These are phyloP conservation scores for Neoascia interrupta DNA, from an alignment of 2,888 invertebrate species.

Conservation along the genomic window DNA sequence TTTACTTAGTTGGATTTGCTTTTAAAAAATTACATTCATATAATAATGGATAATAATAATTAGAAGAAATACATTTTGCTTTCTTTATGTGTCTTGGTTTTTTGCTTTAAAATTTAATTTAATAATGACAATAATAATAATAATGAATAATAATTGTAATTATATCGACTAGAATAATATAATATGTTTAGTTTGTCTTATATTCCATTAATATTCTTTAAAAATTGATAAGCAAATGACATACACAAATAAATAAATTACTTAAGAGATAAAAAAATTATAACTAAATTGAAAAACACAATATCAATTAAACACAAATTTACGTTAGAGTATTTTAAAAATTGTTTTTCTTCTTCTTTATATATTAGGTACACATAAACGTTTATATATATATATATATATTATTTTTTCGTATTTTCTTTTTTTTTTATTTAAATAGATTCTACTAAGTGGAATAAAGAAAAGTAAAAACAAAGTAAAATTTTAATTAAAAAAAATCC, in stretches of 20 bases:
- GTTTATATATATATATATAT: conserved; percentile 54
- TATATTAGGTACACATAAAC: conserved; percentile 69
- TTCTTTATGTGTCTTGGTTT: conserved; percentile 28
- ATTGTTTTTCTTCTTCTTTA: conserved; percentile 34
- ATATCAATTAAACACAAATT: conserved; percentile 13
- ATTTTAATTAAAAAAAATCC: conserved; percentile 8
- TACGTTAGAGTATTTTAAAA: conserved; percentile 37
- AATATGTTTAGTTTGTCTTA: conserved; percentile 42
- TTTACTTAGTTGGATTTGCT: conserved; percentile 36
- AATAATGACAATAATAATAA: conserved; percentile 55
- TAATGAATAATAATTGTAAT: conserved; percentile 63
- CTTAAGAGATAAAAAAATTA: conserved; percentile 12
- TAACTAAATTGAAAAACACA: conserved; percentile 27
- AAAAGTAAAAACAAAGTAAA: conserved; percentile 10
- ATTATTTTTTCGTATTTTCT: conserved; percentile 9
- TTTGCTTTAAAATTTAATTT: conserved; percentile 49
- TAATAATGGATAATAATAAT: conserved; percentile 52
- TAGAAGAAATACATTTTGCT: conserved; percentile 39
- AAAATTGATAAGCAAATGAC: conserved; percentile 34
- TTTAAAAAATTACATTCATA: conserved; percentile 55
- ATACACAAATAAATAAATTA: conserved; percentile 34
- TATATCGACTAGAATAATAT: conserved; percentile 63
- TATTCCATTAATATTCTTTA: conserved; percentile 26
- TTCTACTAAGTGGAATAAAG: conserved; percentile 34
- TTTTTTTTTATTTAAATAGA: conserved; percentile 31